Evolutionary conservation across 2,888 invertebrate genomes (phyloP).

Genomic region (Mythimna lalbum): DNA sequence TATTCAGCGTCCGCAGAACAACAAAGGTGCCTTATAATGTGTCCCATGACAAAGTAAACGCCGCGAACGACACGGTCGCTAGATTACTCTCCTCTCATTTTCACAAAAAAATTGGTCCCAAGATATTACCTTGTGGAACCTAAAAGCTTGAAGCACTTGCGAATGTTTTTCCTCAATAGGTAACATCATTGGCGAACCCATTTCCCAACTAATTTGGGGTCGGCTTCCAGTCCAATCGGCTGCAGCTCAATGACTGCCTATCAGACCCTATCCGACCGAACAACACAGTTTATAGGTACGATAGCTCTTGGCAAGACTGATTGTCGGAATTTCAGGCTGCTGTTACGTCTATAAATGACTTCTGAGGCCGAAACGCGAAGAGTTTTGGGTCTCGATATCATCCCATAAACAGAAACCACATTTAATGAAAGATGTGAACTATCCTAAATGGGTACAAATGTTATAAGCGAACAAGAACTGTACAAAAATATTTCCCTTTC

Average conservation of each 20-base stretch:
- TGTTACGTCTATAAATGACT: not conserved
- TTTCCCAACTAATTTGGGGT: not conserved
- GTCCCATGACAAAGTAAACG: constrained; percentile 38
- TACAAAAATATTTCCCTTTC: constrained; percentile 38
- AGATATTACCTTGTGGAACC: constrained; percentile 41
- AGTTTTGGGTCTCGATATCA: not conserved
- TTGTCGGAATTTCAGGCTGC: not conserved
- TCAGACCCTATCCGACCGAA: not conserved
- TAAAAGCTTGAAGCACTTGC: constrained; percentile 28
- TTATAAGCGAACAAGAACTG: constrained; percentile 9
- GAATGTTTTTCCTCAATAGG: constrained; percentile 11
- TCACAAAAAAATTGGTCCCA: constrained; percentile 59
- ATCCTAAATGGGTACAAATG: constrained; percentile 4
- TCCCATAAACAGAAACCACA: not conserved
- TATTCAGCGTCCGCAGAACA: constrained; percentile 19
- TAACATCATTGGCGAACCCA: not conserved
- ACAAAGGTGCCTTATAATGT: constrained; percentile 31
- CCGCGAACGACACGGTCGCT: constrained; percentile 34
- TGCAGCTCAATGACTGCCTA: not conserved
- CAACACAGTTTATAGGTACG: not conserved
- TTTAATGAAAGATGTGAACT: not conserved
- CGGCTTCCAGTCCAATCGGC: not conserved
- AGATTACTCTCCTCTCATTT: constrained; percentile 45
- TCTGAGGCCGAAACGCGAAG: not conserved
- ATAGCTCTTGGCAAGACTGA: not conserved